These are phyloP conservation scores for Ploceus nigricollis DNA, from an alignment of 2,113 vertebrate genomes.

Conservation along the genomic window DNA sequence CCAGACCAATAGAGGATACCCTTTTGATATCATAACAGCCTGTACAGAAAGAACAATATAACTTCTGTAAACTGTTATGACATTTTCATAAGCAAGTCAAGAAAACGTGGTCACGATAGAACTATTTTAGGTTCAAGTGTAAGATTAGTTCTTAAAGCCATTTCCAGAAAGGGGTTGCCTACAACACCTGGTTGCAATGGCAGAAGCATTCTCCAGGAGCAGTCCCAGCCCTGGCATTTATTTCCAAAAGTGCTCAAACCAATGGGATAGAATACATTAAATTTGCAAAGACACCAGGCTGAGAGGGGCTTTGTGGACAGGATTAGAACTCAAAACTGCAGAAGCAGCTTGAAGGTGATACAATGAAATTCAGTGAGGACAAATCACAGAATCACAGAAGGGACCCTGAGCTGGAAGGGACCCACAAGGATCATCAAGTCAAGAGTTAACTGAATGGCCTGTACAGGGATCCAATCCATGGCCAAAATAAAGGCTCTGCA, in stretches of 20 bases:
- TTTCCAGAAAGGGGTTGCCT: neutral
- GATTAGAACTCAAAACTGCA: neutral
- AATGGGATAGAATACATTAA: neutral
- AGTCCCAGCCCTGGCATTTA: neutral
- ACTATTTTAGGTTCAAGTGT: neutral
- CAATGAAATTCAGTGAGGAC: neutral
- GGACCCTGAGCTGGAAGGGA: neutral
- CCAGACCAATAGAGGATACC: neutral
- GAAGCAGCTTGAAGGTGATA: neutral
- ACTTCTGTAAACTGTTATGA: neutral
- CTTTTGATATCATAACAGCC: neutral
- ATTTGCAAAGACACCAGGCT: neutral
- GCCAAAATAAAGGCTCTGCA: neutral
- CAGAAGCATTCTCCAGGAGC: neutral
- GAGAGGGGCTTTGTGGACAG: neutral
- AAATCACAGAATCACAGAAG: neutral
- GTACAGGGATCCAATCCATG: too few relatives aligned
- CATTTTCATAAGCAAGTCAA: neutral
- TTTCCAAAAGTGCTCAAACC: neutral
- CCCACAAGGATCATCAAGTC: neutral
- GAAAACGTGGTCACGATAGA: neutral
- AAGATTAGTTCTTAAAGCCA: neutral
- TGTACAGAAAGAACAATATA: neutral
- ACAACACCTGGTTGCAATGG: rapidly evolving
- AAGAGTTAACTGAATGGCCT: neutral